A percentile compares a stretch with the other conserved stretches of the same genome.
Evolutionary conservation across 2,113 vertebrate species (phyloP).

Genomic region (Prunella fulvescens): DNA sequence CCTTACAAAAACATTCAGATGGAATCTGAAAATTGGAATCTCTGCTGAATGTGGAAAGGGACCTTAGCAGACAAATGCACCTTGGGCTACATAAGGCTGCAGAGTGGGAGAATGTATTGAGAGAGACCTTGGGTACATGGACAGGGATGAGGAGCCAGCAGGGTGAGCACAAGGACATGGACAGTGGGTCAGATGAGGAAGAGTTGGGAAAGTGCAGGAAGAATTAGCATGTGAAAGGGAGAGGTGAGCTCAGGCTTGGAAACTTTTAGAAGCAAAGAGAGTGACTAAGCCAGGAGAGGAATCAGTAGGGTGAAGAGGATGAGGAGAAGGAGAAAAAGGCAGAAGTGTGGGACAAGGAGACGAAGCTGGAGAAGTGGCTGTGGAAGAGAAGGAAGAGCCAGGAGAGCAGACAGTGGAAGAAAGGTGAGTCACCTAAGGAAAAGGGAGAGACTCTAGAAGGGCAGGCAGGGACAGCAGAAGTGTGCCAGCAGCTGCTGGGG

Average conservation of each 20-base stretch:
- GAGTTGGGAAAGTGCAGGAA: background rate
- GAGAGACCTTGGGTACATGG: too few species aligned
- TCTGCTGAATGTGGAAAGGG: too few species aligned
- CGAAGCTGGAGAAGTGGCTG: background rate
- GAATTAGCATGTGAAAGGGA: background rate
- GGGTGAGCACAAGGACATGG: background rate
- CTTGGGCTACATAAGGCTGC: too few species aligned
- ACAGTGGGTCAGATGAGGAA: background rate
- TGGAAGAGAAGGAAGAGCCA: background rate
- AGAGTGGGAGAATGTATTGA: too few species aligned
- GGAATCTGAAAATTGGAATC: too few species aligned
- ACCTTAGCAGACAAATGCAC: too few species aligned
- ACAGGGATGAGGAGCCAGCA: background rate
- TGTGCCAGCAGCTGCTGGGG: background rate
- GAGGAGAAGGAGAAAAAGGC: background rate
- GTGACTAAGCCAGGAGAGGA: background rate
- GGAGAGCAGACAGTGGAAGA: background rate
- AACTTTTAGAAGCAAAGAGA: background rate
- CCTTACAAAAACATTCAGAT: too few species aligned
- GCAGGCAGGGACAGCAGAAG: background rate
- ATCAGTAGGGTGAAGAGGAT: background rate
- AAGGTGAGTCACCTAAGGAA: background rate
- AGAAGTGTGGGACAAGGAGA: background rate
- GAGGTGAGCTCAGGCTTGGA: background rate
- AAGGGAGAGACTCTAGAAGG: background rate